A percentile compares a stretch with the other conserved stretches of the same genome.
Conservation (phyloP, 2,113 vertebrate genomes). For the Nesospiza acunhae region DNA sequence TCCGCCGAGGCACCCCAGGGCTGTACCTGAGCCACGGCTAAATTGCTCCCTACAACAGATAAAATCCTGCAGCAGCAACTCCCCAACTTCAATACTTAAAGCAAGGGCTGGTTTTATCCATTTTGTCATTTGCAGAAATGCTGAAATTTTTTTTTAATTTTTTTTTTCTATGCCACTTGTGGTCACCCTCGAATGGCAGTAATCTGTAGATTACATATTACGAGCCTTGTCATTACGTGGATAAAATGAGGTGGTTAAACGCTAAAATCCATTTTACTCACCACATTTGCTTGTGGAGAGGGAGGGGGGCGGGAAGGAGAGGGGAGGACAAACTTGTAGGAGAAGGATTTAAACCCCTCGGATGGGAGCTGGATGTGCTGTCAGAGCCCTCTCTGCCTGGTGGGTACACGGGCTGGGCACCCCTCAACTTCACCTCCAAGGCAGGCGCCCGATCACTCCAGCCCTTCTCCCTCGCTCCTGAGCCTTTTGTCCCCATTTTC, state of each 20-base stretch:
- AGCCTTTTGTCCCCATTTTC: constrained; percentile 44
- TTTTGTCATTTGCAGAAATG: constrained; percentile 26
- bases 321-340: neutral
- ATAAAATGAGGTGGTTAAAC: constrained; percentile 62
- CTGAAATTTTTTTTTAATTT: neutral
- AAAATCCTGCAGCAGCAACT: neutral
- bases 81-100: neutral
- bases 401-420: neutral
- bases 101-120: neutral
- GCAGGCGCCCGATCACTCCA: neutral
- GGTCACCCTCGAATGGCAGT: constrained; percentile 47
- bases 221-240: constrained; percentile 60
- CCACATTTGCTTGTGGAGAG: constrained; percentile 14
- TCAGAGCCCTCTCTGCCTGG: neutral
- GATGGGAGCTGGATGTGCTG: neutral
- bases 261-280: constrained; percentile 54
- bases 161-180: constrained; percentile 15
- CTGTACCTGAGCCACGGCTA: constrained; percentile 20
- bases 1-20: neutral
- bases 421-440: neutral
- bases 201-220: constrained; percentile 64
- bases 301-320: neutral
- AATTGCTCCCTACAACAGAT: neutral
- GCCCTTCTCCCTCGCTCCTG: neutral
- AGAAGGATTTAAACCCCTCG: neutral